These are phyloP conservation scores for Cepaea hortensis DNA, from an alignment of 2,888 invertebrate genomes.

Conservation along the genomic window DNA sequence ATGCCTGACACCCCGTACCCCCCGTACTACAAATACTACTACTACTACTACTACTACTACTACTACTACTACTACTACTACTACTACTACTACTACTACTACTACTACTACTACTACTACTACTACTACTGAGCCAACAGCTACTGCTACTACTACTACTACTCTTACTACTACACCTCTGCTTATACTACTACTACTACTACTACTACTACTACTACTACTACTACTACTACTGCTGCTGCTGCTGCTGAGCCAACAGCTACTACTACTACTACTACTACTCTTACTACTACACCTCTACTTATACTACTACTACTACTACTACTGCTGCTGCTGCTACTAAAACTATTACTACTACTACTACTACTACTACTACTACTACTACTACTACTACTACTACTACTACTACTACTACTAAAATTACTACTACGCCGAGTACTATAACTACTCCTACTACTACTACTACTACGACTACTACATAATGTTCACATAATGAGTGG, in stretches of 20 bases:
- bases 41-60: neutral
- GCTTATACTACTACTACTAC: neutral
- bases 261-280: conserved; percentile 4
- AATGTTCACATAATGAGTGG: too few species aligned
- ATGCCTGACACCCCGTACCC: too few species aligned
- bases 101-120: conserved; percentile 28
- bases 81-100: conserved; percentile 47
- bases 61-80: conserved; percentile 54
- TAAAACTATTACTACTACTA: conserved; percentile 16
- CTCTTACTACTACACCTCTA: neutral
- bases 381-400: too few species aligned
- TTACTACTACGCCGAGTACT: too few species aligned
- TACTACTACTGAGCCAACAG: neutral
- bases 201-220: conserved; percentile 29
- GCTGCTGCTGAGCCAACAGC: conserved; percentile 4
- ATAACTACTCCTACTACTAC: neutral
- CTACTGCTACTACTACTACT: neutral
- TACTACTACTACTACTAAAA: too few species aligned
- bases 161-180: too few species aligned
- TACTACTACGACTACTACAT: neutral
- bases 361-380: conserved; percentile 26
- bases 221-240: conserved; percentile 6
- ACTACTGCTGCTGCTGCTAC: conserved; percentile 51
- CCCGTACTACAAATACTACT: too few species aligned
- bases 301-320: conserved; percentile 3